Conservation (phyloP, 2,797 vertebrate species). For the Acanthis flammea region DNA sequence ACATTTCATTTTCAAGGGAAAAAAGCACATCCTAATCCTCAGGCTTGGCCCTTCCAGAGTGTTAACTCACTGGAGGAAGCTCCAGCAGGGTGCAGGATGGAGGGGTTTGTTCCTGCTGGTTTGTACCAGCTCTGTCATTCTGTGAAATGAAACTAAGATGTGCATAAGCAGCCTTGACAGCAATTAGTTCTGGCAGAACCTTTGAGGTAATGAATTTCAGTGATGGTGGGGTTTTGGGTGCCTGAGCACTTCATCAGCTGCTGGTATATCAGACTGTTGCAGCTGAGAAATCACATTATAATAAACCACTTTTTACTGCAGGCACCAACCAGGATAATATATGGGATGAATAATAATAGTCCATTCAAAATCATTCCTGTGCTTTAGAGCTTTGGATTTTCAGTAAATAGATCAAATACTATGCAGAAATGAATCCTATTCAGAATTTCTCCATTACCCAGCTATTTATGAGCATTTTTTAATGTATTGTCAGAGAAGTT, state of each 20-base stretch:
- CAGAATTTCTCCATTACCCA: not conserved
- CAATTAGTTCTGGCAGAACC: constrained; percentile 52
- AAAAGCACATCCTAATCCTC: not conserved
- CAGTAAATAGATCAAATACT: constrained; percentile 18
- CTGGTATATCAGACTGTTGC: not conserved
- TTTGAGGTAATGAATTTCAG: constrained; percentile 47
- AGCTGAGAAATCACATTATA: constrained; percentile 56
- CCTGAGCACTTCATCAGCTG: constrained; percentile 51
- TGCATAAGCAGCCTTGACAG: constrained; percentile 51
- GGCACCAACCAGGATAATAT: constrained; percentile 31
- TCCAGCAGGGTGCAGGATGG: not conserved
- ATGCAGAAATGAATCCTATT: not conserved
- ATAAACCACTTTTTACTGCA: constrained; percentile 33
- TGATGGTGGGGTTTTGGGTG: constrained; percentile 14
- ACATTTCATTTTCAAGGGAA: not conserved
- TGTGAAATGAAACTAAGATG: not conserved
- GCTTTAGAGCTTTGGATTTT: not conserved
- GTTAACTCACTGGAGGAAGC: not conserved
- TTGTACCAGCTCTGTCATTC: not conserved
- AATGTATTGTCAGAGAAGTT: not conserved
- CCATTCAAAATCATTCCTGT: not conserved
- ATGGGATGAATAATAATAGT: constrained; percentile 34
- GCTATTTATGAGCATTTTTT: constrained; percentile 1
- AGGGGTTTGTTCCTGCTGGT: not conserved
- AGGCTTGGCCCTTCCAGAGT: not conserved